Base-by-base conservation (phyloP, 2,113 vertebrate species). In the Mesocricetus auratus region DNA sequence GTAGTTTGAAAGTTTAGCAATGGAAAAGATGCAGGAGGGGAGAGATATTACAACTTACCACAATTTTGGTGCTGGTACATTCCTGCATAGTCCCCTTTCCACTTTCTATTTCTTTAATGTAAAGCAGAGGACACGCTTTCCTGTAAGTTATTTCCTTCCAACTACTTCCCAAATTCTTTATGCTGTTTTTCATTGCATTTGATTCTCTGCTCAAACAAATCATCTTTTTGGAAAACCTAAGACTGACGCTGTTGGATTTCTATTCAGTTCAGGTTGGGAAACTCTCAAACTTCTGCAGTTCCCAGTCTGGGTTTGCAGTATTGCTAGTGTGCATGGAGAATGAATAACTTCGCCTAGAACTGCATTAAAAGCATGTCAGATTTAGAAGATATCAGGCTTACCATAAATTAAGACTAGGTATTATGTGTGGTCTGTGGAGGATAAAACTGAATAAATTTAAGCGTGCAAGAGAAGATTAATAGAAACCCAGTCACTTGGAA, bases 381-480 rank as follows among this genome's bases (percentile, higher is more conserved):
- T 85, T 97, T 95, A 96, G 89, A 66, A 86, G 89, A 95, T 87
- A 90, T 56, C 82, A 95, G 86, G 10, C n/a, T 97, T 87, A 88
- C 5, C 81, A 74, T 94, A 94, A 98, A 90, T 92, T 90, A 94
- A 94, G 73, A 68, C 79, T 91, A 96, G 29, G 42, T 83, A 96
- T 97, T 97, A 96, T 81, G n/a, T 91, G 22, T 1, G 17, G 45
- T 86, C 45, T 74, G 29, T 58, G 26, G 53, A 36, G 36, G 60
- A 96, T 75, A 85, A 85, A 95, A 85, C 56, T 89, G 85, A 93
- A 39, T 75, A 96, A 93, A 71, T 81, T 89, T 74, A 89, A 97
- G 47, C 66, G 26, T 36, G 47, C 2, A 56, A 77, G 26, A 88
- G 92, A 93, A 93, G 93, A 89, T 92, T 87, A 96, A 97, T 69